Conservation (phyloP, 92 coral and sea anemone species). For the Metridium senile region DNA sequence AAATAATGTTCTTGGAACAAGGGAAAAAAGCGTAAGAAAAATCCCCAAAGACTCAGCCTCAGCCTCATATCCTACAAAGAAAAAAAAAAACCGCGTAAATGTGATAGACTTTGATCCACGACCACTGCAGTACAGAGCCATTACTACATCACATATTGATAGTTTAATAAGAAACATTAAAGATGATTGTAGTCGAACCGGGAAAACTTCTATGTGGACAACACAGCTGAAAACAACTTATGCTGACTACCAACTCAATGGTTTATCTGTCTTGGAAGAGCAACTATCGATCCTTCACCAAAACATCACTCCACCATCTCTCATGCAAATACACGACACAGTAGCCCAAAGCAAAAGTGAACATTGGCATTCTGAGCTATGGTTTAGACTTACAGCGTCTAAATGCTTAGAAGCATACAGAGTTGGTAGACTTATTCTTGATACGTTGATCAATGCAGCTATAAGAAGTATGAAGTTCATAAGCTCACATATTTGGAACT, state of each 20-base stretch:
- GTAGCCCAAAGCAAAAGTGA: conserved; percentile 44
- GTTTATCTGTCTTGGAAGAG: conserved; percentile 15
- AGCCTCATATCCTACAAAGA: conserved; percentile 55
- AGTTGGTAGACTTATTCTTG: not conserved
- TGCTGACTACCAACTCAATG: conserved; percentile 27
- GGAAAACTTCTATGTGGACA: conserved; percentile 48
- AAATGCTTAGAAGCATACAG: conserved; percentile 25
- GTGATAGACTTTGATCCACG: conserved; percentile 65
- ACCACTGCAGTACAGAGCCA: conserved; percentile 31
- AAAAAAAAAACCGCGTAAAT: conserved; percentile 22
- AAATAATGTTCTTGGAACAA: conserved; percentile 60
- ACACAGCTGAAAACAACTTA: conserved; percentile 42
- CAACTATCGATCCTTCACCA: conserved; percentile 10
- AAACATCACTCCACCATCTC: conserved; percentile 35
- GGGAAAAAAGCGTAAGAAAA: conserved; percentile 57
- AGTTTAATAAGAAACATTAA: conserved; percentile 32
- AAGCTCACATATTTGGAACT: conserved; percentile 25
- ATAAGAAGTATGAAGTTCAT: conserved; percentile 12
- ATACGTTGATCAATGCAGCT: conserved; percentile 7
- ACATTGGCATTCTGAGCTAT: conserved; percentile 46
- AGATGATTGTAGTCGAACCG: not conserved
- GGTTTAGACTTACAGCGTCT: conserved; percentile 36
- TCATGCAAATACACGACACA: conserved; percentile 38
- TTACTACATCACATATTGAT: conserved; percentile 28
- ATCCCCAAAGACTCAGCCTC: conserved; percentile 37